phyloP scores from a whole-genome alignment of 2,797 vertebrate genomes.

The Alfaro cultratus region DNA sequence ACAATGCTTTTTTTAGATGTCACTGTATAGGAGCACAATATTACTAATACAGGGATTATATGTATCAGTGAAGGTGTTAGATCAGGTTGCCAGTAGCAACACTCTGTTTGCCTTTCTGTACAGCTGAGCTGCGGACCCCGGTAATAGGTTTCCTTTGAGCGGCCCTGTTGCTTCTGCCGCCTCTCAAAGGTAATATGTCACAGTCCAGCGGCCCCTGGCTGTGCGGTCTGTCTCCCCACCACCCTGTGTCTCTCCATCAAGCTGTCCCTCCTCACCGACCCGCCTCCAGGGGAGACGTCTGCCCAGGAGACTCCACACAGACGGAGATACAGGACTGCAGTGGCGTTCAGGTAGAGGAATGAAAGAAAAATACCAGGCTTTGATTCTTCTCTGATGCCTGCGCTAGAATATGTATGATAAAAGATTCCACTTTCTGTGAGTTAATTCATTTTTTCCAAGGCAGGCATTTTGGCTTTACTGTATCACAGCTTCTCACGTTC shows the following conservation, averaged over 20 bases:
- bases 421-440: constrained; percentile 34
- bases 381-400: constrained; percentile 30
- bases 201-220: constrained; percentile 71
- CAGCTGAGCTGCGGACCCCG: constrained; percentile 48
- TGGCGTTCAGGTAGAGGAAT: constrained; percentile 14
- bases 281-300: constrained; percentile 47
- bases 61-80: constrained; percentile 12
- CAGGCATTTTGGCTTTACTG: constrained; percentile 29
- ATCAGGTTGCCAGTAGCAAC: constrained; percentile 17
- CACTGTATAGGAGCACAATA: neutral
- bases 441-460: constrained; percentile 21
- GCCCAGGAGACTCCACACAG: constrained; percentile 56
- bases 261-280: constrained; percentile 60
- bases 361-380: constrained; percentile 1
- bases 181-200: constrained; percentile 77
- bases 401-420: constrained; percentile 32
- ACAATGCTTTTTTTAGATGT: neutral
- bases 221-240: constrained; percentile 58
- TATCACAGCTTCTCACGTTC: constrained; percentile 31
- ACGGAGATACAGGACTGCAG: constrained; percentile 55
- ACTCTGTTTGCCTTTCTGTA: constrained; percentile 35
- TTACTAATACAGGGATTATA: constrained; percentile 5
- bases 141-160: constrained; percentile 78
- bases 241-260: constrained; percentile 75
- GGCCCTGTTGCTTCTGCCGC: constrained; percentile 65